Evolutionary conservation across 2,797 vertebrate species (phyloP).

Genomic region (Sciurus vulgaris): DNA sequence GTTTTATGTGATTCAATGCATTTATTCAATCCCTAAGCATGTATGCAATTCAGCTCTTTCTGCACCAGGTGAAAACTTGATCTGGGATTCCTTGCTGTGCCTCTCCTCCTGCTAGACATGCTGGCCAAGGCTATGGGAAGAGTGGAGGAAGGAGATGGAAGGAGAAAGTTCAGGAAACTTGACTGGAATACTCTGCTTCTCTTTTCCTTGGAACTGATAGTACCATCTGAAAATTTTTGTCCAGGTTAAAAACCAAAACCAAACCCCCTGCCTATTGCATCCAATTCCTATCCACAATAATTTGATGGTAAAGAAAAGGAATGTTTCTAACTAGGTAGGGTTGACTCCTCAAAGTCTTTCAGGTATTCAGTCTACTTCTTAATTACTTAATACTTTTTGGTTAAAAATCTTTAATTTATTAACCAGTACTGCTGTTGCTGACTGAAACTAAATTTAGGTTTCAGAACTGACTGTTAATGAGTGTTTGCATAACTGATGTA

Average conservation of each 20-base stretch:
- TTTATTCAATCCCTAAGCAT: neutral
- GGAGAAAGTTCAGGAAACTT: neutral
- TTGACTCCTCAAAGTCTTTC: neutral
- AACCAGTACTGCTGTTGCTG: neutral
- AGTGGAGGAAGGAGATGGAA: neutral
- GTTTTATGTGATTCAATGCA: neutral
- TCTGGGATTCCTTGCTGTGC: neutral
- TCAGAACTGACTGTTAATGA: neutral
- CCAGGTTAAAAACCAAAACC: too few species aligned
- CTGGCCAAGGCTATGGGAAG: neutral
- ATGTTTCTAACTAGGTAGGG: neutral
- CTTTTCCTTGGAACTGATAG: too few species aligned
- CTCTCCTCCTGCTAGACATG: neutral
- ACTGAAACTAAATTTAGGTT: constrained; percentile 16
- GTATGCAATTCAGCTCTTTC: neutral
- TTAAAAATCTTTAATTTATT: constrained; percentile 20
- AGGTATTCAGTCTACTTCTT: neutral
- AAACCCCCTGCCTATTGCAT: too few species aligned
- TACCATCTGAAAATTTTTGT: too few species aligned
- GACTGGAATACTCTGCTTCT: too few species aligned
- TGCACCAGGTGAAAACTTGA: neutral
- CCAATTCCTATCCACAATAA: neutral
- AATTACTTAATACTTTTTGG: neutral
- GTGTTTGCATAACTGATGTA: neutral
- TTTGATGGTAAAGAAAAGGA: neutral